Conservation (phyloP, 2,888 invertebrate genomes). For the Panzeria rudis region DNA sequence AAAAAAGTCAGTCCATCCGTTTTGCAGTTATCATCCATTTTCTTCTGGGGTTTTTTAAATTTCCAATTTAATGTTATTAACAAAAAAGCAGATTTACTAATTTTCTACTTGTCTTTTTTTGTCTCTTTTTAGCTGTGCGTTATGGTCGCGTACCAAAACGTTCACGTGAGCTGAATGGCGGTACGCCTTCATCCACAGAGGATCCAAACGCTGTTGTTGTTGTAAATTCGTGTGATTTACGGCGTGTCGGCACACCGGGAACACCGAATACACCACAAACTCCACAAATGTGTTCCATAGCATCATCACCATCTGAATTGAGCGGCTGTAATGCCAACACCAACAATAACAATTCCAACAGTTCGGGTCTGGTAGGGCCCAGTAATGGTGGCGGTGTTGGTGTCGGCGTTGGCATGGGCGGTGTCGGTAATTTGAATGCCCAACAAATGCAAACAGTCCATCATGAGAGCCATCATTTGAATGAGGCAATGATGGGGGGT, state of each 20-base stretch:
- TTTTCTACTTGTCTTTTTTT: conserved; percentile 24
- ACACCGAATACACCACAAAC: conserved; percentile 85
- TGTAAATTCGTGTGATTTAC: conserved; percentile 75
- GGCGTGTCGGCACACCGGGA: conserved; percentile 83
- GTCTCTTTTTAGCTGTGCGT: conserved; percentile 90
- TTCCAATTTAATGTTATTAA: too few species aligned
- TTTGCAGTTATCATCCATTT: too few species aligned
- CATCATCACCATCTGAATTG: conserved; percentile 83
- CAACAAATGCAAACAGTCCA: conserved; percentile 65
- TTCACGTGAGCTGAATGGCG: conserved; percentile 90
- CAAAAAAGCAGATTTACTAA: too few species aligned
- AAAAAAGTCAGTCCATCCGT: too few species aligned
- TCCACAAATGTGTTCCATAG: conserved; percentile 84
- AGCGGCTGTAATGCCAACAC: conserved; percentile 79
- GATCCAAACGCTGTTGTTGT: conserved; percentile 73
- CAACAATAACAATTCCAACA: conserved; percentile 78
- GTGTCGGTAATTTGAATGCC: conserved; percentile 73
- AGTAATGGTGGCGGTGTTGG: conserved; percentile 72
- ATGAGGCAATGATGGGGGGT: conserved; percentile 65
- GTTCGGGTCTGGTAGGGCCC: conserved; percentile 67
- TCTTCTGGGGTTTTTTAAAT: too few species aligned
- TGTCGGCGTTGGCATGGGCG: conserved; percentile 76
- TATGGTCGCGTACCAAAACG: conserved; percentile 98
- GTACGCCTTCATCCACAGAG: conserved; percentile 77
- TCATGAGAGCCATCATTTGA: conserved; percentile 72